Base-by-base conservation (phyloP, 2,113 vertebrate genomes). In the Chroicocephalus ridibundus region DNA sequence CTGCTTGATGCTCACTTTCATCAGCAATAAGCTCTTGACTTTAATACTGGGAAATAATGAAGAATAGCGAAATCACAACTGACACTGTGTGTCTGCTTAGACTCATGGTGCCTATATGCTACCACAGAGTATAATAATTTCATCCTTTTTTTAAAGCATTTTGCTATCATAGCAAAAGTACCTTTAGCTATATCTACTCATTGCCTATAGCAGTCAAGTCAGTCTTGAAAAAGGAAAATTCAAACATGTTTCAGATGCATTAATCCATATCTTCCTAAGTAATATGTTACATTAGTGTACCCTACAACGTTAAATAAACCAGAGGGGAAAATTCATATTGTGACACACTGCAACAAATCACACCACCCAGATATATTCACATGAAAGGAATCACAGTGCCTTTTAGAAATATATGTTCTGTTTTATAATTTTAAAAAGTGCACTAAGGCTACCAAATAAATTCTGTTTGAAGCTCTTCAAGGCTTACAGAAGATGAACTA, bases 1-100 rank as follows among this genome's bases (percentile, higher is more conserved):
- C 75, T 94, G 80, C 64, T 92, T 80, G 92, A 86, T 88, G 47
- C 60, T 90, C 69, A 44, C 88, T 96, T 96, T 94, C 81, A 90
- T 96, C 95, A 94, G 64, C 66, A 76, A 29, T 60, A 61, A 91
- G 80, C 71, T 79, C 72, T 82, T 86, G 70, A 78, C 72, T 96
- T 78, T 62, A 85, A 88, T 82, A 51, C 42, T 61, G 55, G 54
- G 84, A 95, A 91, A 93, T 94, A 92, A 95, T 17, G 57, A 93
- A 96, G 70, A 90, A 47, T 0, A 91, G 61, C 1, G 0, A 86
- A 94, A 94, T 84, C 54, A 94, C 90, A 91, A 70, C 61, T 86
- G 91, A 93, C 91, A 64, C 25, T 14, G 38, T 77, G 60, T 46
- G 87, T 90, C 86, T 96, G 47, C 71, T 65, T 47, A 85, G 60